A percentile compares a stretch with the other conserved stretches of the same genome.
Conservation (phyloP, 2,113 vertebrate species). For the Microtus richardsoni region DNA sequence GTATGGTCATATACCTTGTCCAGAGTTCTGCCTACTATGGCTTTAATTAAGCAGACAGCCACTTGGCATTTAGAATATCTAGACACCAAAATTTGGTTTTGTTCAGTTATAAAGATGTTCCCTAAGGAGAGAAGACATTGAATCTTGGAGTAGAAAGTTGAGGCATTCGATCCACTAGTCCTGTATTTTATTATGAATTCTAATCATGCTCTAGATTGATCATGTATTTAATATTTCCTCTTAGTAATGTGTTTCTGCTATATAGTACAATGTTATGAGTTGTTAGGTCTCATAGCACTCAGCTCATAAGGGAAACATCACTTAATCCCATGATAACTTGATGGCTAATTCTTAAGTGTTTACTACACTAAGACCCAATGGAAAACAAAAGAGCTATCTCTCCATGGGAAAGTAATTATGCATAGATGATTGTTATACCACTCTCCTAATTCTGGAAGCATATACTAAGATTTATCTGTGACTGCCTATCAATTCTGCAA, state of each 20-base stretch:
- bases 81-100: neutral
- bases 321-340: neutral
- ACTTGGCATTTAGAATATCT: neutral
- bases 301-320: neutral
- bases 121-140: neutral
- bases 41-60: neutral
- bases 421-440: neutral
- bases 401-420: neutral
- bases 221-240: neutral
- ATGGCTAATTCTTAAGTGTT: neutral
- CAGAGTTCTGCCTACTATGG: neutral
- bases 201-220: neutral
- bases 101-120: neutral
- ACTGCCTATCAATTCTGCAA: neutral
- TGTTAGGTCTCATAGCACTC: neutral
- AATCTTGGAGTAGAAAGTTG: neutral
- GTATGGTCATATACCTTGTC: neutral
- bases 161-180: neutral
- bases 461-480: neutral
- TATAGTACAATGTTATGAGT: neutral
- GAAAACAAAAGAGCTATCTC: neutral
- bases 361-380: neutral
- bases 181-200: neutral
- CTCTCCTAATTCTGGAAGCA: neutral
- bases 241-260: neutral